Evolutionary conservation across 2,888 invertebrate genomes (phyloP), one percentile per base, ranked within the genome.

Genomic region (Pyrrhia umbra): DNA sequence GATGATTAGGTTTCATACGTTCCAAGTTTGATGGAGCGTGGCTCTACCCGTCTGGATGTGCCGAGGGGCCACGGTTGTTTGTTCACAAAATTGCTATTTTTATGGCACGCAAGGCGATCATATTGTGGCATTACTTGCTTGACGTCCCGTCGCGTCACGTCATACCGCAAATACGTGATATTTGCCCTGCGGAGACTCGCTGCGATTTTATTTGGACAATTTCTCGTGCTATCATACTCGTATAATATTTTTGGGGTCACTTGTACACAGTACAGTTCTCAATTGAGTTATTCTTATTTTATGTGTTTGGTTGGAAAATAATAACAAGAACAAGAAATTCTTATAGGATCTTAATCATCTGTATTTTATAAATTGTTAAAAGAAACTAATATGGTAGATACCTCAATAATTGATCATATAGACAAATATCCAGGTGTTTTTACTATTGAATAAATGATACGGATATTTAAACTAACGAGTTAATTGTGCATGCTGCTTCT

Each of bases 61-160:
- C 79, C 79, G 82, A 84, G 85, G 72, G 81, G 84, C 77, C 74
- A 66, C 77, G 86, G 83, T 86, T 88, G 85, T 88, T 87, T 88
- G 84, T 85, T 81, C 84, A 80, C 84, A 80, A 85, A 88, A 90
- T 92, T 89, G 90, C 85, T 82, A 88, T 88, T 90, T 91, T 90
- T 90, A 88, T 87, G 80, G 79, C 86, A 81, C 86, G 71, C 79
- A 71, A 75, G 75, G 75, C 80, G 79, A 80, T 83, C 80, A 84
- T 84, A 84, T 80, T 78, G 79, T 82, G 79, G 77, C 79, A 86
- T 88, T 85, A 88, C 77, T 74, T 64, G 79, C 73, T 79, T 76
- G 67, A 72, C 65, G 72, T 76, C 81, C 18, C 68, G 57, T 23
- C 64, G 67, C 71, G 66, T 79, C 82, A 78, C 77, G 76, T 77